Evolutionary conservation across 2,113 vertebrate genomes (phyloP).

Genomic region (Scomber colias): DNA sequence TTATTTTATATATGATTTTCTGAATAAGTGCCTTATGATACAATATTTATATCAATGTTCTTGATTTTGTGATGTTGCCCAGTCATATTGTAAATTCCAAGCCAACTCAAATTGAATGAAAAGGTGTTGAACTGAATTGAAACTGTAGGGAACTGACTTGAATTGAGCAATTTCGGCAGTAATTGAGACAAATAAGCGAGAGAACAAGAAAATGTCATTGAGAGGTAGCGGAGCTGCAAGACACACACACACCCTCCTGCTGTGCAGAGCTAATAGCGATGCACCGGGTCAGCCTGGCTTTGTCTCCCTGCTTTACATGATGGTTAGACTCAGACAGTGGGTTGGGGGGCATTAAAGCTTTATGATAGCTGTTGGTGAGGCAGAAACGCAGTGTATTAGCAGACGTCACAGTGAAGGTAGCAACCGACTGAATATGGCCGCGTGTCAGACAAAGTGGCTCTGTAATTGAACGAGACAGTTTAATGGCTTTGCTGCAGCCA

Average conservation of each 20-base stretch:
- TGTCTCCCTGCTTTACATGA: slow-evolving; percentile 28
- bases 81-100: neutral
- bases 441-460: slow-evolving; percentile 57
- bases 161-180: neutral
- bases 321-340: neutral
- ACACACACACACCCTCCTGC: neutral
- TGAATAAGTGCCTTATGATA: too few relatives aligned
- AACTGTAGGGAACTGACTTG: neutral
- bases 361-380: slow-evolving; percentile 43
- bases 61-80: too few relatives aligned
- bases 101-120: neutral
- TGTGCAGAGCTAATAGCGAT: slow-evolving; percentile 11
- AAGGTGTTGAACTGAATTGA: neutral
- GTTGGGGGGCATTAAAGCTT: slow-evolving; percentile 32
- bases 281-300: slow-evolving; percentile 26
- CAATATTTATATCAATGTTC: too few relatives aligned
- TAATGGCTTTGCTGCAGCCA: slow-evolving; percentile 63
- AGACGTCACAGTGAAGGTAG: slow-evolving; percentile 27
- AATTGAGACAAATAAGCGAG: slow-evolving; percentile 26
- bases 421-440: slow-evolving; percentile 24
- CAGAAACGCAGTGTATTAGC: slow-evolving; percentile 29
- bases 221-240: neutral
- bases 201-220: neutral
- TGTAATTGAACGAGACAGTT: slow-evolving; percentile 70
- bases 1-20: too few relatives aligned